Base-by-base conservation (phyloP, 2,888 invertebrate genomes). In the Zygaena filipendulae region DNA sequence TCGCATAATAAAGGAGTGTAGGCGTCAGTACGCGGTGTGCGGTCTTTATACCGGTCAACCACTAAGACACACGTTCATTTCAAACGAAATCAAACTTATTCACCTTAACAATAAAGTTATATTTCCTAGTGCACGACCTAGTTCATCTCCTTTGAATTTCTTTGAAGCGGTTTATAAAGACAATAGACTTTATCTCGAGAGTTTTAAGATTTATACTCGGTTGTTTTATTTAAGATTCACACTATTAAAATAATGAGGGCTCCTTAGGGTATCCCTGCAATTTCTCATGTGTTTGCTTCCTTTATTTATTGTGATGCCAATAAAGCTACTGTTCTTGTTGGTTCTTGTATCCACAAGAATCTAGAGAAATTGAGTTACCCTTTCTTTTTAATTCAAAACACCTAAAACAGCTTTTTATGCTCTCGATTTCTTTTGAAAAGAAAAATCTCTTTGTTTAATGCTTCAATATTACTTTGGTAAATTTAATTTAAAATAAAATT, bases 181-280 rank as follows among this genome's bases (percentile, higher is more conserved):
- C 23, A 56, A 40, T 39, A 32, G 35, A 40, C 52, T 50, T 34
- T 62, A 46, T 33, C 4, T 2, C 9, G n/a, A 3, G 14, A 5
- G 1, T 1, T 11, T 34, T 54, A 57, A 39, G 47, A 51, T 48
- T 32, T 28, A 32, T 29, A 45, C 52, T 49, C 2, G 32, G 9
- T 30, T 42, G 42, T 2, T 11, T n/a, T 2, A n/a, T 23, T 18
- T 11, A 23, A 32, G 41, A 44, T 64, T 67, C 60, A 64, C 51
- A 64, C 63, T 63, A 67, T 71, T 71, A 70, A 69, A 72, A 70
- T 75, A 71, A 72, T 71, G 70, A 68, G 66, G 53, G 47, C 59
- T 66, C 66, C 64, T 64, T 53, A 64, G 67, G 68, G 67, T 66
- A 63, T 59, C 61, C 60, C 52, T 47, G 67, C 66, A 68, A 70